Percentiles rank a stretch among this genome's conserved stretches.
Evolutionary conservation across 2,797 vertebrate genomes (phyloP).

Genomic region (Cryptoprocta ferox): DNA sequence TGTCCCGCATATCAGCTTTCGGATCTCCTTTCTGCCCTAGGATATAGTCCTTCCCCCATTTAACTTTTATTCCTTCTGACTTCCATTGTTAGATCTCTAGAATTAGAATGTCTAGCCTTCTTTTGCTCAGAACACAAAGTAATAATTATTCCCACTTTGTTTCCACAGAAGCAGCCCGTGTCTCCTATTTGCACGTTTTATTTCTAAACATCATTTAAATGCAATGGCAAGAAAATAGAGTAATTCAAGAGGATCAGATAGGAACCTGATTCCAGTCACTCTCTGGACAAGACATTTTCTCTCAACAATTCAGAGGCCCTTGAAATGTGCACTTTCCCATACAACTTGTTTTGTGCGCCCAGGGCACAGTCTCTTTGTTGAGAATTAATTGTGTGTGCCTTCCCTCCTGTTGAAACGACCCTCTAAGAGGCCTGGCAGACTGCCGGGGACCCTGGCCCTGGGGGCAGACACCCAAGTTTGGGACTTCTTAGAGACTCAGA

Average conservation of each 20-base stretch:
- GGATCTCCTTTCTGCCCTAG: constrained; percentile 30
- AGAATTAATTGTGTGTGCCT: background rate
- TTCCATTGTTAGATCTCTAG: constrained; percentile 57
- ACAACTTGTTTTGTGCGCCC: background rate
- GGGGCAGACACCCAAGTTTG: background rate
- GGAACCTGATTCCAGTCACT: background rate
- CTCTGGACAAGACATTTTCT: background rate
- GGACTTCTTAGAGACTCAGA: background rate
- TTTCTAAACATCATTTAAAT: constrained; percentile 52
- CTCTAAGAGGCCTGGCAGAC: background rate
- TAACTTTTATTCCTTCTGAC: background rate
- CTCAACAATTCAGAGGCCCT: background rate
- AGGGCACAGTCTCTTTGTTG: background rate
- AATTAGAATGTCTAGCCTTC: constrained; percentile 63
- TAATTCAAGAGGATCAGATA: background rate
- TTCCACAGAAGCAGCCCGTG: background rate
- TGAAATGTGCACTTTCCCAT: background rate
- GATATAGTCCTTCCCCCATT: background rate
- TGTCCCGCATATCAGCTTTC: background rate
- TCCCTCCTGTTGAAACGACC: constrained; percentile 3
- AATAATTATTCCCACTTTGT: constrained; percentile 57
- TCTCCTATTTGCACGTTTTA: constrained; percentile 41
- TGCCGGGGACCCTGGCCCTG: background rate
- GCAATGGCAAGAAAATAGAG: constrained; percentile 57
- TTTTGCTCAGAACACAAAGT: constrained; percentile 62